These are phyloP conservation scores for Daphoenositta chrysoptera DNA, from an alignment of 2,113 vertebrate species.

Conservation along the genomic window DNA sequence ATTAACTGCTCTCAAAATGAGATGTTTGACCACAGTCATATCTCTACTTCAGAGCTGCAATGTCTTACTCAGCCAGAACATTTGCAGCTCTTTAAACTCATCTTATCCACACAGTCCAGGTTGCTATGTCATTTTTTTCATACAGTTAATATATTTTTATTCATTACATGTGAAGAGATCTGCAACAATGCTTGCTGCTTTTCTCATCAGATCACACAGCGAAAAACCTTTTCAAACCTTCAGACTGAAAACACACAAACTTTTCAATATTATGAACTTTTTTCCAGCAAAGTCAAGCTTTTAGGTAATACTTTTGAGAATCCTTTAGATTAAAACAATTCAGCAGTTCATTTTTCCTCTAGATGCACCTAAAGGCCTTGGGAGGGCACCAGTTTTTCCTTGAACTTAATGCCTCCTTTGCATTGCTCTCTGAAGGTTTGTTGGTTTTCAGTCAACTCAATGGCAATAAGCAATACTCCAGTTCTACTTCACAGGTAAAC, in stretches of 20 bases:
- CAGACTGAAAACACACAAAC: not conserved
- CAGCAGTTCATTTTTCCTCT: not conserved
- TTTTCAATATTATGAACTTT: not conserved
- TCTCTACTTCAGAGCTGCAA: not conserved
- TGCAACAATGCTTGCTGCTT: not conserved
- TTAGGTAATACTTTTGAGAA: not conserved
- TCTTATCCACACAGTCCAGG: not conserved
- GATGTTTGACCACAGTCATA: accelerated
- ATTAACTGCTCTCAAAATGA: not conserved
- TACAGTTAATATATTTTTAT: not conserved
- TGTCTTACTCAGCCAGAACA: not conserved
- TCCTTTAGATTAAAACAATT: not conserved
- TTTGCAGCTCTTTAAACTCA: not conserved
- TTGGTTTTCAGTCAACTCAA: not conserved
- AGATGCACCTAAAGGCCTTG: not conserved
- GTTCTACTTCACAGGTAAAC: not conserved
- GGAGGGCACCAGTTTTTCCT: not conserved
- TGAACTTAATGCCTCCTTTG: not conserved
- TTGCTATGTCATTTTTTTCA: not conserved
- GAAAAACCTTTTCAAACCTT: not conserved
- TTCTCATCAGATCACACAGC: not conserved
- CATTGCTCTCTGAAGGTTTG: not conserved
- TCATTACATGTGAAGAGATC: not conserved
- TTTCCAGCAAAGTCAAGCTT: not conserved
- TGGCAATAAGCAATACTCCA: not conserved